phyloP scores from a whole-genome alignment of 2,113 vertebrate genomes.

The Tilapia sparmanii region DNA sequence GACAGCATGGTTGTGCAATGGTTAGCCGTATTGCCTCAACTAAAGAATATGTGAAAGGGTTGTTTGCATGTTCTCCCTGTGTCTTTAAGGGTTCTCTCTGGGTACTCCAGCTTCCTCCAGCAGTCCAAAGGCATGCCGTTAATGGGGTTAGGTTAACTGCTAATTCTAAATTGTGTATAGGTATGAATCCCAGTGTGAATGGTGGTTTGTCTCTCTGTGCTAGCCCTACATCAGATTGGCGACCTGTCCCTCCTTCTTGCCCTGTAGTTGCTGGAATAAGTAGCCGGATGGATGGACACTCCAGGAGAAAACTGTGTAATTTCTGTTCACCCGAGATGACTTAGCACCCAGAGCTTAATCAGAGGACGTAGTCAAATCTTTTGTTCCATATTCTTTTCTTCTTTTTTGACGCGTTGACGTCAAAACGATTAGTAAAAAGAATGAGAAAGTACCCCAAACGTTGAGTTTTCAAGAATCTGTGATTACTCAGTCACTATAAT shows the following conservation, averaged over 20 bases:
- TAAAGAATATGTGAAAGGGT: too few species aligned
- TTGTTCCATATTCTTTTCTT: not conserved
- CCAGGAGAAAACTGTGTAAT: not conserved
- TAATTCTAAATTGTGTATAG: accelerated
- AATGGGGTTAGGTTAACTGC: not conserved
- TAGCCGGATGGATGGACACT: not conserved
- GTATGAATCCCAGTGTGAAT: not conserved
- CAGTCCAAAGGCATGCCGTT: accelerated
- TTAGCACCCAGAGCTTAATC: not conserved
- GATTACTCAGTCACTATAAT: not conserved
- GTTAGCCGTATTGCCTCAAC: too few species aligned
- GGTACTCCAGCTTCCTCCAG: not conserved
- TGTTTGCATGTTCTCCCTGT: too few species aligned
- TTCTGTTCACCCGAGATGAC: accelerated
- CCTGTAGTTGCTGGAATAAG: not conserved
- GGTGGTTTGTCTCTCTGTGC: not conserved
- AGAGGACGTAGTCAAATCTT: not conserved
- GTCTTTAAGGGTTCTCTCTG: not conserved
- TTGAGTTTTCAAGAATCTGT: not conserved
- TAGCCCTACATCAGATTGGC: accelerated
- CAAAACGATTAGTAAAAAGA: not conserved
- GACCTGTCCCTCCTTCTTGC: not conserved
- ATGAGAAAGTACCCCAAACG: not conserved
- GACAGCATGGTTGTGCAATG: too few species aligned
- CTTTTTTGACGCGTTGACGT: too few species aligned